Evolutionary conservation across 92 coral and sea anemone genomes (phyloP), one percentile per base, ranked within the genome.

Genomic region (Umimayanthus chanpuru): DNA sequence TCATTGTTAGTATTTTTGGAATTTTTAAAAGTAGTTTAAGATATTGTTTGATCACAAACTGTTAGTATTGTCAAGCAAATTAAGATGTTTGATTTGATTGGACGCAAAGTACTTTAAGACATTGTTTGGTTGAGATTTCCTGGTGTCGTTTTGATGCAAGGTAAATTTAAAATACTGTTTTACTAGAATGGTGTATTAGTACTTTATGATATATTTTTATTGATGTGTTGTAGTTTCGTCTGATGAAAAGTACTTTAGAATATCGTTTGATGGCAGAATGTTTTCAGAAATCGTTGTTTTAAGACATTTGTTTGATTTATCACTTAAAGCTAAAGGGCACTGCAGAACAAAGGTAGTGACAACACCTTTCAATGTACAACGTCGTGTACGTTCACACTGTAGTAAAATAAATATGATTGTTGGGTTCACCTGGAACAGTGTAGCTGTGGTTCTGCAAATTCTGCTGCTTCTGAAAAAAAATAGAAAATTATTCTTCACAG

Each of bases 61-160:
- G 36, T 32, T 32, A 32, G 36, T 32, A 32, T 32, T 32, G 36
- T 32, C 36, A 32, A 32, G 36, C 36, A 32, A 32, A 32, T 32
- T 32, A 32, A 32, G 36, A 32, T 32, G 36, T 32, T 32, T 32
- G 36, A 32, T 2, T 32, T 0, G 2, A 32, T 32, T 32, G 36
- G 36, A 32, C 36, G 36, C 36, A 32, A 32, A 32, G 18, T 72
- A 72, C 76, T 72, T 72, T 72, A 6, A 30, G 76, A 72, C 30
- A 72, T 71, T 72, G 76, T 72, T 72, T 72, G 76, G 30, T 72
- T 72, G 76, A 72, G 76, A 72, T 41, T 72, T 72, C 76, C 76
- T 29, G 29, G 76, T 72, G 76, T 47, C 30, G 76, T 72, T 72
- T 72, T 72, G 76, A 72, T 4, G 39, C 76, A 72, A 72, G 76